Conservation (phyloP, 2,888 invertebrate species). For the Oxytorus armatus region DNA sequence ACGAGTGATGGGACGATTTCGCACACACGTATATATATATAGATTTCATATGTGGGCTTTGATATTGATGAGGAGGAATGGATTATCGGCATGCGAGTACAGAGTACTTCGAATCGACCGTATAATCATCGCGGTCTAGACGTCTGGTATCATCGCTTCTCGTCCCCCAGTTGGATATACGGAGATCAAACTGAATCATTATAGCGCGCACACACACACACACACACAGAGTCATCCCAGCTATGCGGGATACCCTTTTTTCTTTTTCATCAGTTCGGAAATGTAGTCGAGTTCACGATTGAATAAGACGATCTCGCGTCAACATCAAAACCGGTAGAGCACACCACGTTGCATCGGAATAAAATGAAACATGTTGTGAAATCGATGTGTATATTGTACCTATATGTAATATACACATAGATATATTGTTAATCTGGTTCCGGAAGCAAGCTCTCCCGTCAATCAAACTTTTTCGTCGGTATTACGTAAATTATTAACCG, state of each 20-base stretch:
- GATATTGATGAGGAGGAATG: slow-evolving; percentile 55
- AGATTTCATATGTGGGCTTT: slow-evolving; percentile 29
- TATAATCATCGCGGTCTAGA: slow-evolving; percentile 67
- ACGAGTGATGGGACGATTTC: slow-evolving; percentile 27
- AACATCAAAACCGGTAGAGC: slow-evolving; percentile 20
- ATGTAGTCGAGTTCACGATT: slow-evolving; percentile 44
- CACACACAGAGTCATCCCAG: background rate
- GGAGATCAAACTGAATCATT: slow-evolving; percentile 51
- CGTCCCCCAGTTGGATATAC: slow-evolving; percentile 40
- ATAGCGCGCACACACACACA: slow-evolving; percentile 2
- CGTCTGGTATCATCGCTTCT: slow-evolving; percentile 61
- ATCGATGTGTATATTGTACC: background rate
- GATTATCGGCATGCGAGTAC: slow-evolving; percentile 54
- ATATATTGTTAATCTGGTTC: background rate
- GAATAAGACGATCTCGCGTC: slow-evolving; percentile 45
- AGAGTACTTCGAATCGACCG: slow-evolving; percentile 45
- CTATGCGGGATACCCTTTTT: slow-evolving; percentile 3
- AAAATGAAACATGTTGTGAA: background rate
- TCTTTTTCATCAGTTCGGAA: background rate
- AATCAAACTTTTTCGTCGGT: slow-evolving; percentile 13
- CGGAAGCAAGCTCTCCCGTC: background rate
- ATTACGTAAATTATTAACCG: slow-evolving; percentile 7
- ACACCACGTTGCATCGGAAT: background rate
- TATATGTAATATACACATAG: too few relatives aligned
- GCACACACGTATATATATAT: slow-evolving; percentile 12